A percentile compares a stretch with the other conserved stretches of the same genome.
Conservation (phyloP, 2,888 invertebrate genomes). For the Venustoraphidia nigricollis region DNA sequence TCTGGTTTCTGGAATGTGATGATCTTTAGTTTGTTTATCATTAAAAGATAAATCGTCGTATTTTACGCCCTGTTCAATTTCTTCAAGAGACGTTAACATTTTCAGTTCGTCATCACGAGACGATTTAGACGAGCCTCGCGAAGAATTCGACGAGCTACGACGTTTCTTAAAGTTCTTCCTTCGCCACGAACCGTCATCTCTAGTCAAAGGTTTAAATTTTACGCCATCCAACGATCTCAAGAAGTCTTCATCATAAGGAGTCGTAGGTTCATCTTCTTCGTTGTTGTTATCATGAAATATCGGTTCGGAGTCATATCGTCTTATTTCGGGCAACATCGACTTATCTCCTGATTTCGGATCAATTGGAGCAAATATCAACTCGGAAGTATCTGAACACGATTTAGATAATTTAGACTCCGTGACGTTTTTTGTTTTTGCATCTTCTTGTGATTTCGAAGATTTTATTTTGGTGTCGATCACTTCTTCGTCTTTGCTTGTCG, state of each 20-base stretch:
- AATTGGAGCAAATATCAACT: no score
- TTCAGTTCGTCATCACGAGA: constrained; percentile 47
- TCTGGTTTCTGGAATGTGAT: neutral
- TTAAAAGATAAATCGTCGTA: constrained; percentile 1
- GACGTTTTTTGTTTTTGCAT: neutral
- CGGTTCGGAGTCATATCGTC: neutral
- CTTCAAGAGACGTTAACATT: constrained; percentile 47
- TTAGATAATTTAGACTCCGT: no score
- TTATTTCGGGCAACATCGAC: neutral
- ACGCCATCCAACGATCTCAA: constrained; percentile 47
- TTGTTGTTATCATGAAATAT: neutral
- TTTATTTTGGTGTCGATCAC: neutral
- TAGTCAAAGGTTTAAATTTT: constrained; percentile 37
- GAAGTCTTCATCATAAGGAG: constrained; percentile 24
- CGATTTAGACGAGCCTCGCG: constrained; percentile 41
- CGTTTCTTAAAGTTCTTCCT: constrained; percentile 43
- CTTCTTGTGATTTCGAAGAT: neutral
- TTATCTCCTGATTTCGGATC: no score
- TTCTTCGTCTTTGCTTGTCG: neutral
- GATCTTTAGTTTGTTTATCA: neutral
- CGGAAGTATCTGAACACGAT: no score
- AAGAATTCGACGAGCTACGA: constrained; percentile 36
- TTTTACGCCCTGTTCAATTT: constrained; percentile 29
- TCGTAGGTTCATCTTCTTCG: constrained; percentile 15
- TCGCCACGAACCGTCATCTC: constrained; percentile 44